Evolutionary conservation across 2,888 invertebrate species (phyloP).

Genomic region (Sesamia inferens): DNA sequence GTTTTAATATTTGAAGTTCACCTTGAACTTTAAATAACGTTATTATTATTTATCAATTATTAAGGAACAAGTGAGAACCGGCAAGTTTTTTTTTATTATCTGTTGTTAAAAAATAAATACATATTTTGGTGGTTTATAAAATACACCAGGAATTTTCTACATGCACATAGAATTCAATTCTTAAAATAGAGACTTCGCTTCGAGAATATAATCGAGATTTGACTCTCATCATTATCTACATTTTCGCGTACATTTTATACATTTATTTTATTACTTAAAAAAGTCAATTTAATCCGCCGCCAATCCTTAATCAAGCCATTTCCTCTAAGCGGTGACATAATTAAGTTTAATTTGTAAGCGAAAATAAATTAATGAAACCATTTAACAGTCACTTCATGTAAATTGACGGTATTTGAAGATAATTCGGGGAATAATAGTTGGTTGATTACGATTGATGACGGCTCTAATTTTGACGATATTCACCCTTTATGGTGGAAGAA

Average conservation of each 20-base stretch:
- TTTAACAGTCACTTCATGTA: slow-evolving; percentile 33
- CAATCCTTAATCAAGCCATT: slow-evolving; percentile 6
- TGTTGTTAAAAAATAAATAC: not conserved
- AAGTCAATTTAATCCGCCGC: not conserved
- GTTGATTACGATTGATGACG: slow-evolving; percentile 40
- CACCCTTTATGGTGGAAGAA: not conserved
- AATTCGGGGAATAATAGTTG: slow-evolving; percentile 21
- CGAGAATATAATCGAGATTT: not conserved
- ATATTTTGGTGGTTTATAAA: not conserved
- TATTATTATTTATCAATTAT: not conserved
- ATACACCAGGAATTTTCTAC: not conserved
- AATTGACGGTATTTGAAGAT: slow-evolving; percentile 33
- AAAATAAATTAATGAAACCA: slow-evolving; percentile 45
- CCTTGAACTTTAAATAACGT: not conserved
- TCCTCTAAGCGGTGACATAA: slow-evolving; percentile 7
- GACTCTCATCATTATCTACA: not conserved
- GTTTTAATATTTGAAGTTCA: slow-evolving; percentile 1
- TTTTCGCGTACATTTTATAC: not conserved
- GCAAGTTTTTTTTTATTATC: not conserved
- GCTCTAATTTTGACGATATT: slow-evolving; percentile 21
- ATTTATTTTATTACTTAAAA: not conserved
- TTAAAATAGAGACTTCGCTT: not conserved
- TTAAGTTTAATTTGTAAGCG: slow-evolving; percentile 37
- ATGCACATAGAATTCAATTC: not conserved
- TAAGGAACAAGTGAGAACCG: not conserved